Evolutionary conservation across 2,888 invertebrate species (phyloP), one percentile per base, ranked within the genome.

Genomic region (Leptogaster cylindrica): DNA sequence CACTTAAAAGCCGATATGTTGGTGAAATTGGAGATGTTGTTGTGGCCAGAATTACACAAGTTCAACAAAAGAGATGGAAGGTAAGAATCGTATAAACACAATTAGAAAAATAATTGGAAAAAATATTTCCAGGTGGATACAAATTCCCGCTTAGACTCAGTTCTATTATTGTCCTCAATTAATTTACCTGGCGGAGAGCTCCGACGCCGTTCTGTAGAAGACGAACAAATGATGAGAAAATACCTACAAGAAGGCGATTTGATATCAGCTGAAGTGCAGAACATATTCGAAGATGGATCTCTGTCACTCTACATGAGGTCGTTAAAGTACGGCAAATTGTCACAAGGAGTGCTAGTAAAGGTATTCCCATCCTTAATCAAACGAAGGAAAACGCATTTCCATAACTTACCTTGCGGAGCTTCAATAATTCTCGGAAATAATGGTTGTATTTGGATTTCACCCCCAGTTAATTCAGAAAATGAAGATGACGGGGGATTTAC

Each of bases 121-220:
- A 65, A 55, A n/a, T n/a, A n/a, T n/a, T n/a, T 14, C 2, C 8
- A 70, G 70, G 92, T 97, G 2, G 93, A 97, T 75, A 95, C 94
- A 1, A 96, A 96, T 81, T 90, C 95, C 0, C 88, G 95, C 65
- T 82, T 91, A 76, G 95, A 96, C 81, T 93, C 96, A 0, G 85
- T 92, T 44, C 84, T 99, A 8, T 85, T 93, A 69, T 82, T 99
- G 14, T 94, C 96, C 0, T 92, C 96, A 28, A 96, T 99, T 1
- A 97, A 98, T 83, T 84, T 99, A 70, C 98, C 98, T n/a, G 97
- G 97, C 25, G 93, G 94, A 65, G 98, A 98, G 84, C 82, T 97
- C 89, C 86, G 97, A 70, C 84, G 96, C 65, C 86, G 96, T 76
- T 95, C 93, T 2, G 92, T 89, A 3, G 97, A 99, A 83, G 99